A percentile compares a stretch with the other conserved stretches of the same genome.
These are phyloP conservation scores for Sterrhoptilus dennistouni DNA, from an alignment of 2,113 vertebrate species.

Conservation along the genomic window DNA sequence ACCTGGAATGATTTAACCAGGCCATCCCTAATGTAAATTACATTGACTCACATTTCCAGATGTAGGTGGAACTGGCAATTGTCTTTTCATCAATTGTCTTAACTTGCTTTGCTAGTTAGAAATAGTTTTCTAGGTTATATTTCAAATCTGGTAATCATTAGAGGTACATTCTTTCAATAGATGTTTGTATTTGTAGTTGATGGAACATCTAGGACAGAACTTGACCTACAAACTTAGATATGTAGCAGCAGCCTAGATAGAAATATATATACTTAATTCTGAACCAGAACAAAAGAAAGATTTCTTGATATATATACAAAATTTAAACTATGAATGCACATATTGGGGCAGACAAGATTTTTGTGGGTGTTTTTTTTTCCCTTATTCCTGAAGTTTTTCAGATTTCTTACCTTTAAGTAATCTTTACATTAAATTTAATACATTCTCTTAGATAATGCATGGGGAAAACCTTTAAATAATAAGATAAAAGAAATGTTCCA, in stretches of 20 bases:
- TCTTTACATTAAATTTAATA: neutral
- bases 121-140: slow-evolving; percentile 49
- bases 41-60: slow-evolving; percentile 33
- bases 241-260: neutral
- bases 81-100: slow-evolving; percentile 45
- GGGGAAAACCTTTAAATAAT: fast-evolving
- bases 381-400: neutral
- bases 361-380: neutral
- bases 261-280: neutral
- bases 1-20: slow-evolving; percentile 30
- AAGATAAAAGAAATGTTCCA: neutral
- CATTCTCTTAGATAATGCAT: neutral
- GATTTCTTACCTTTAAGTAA: neutral
- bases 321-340: neutral
- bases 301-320: neutral
- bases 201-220: slow-evolving; percentile 26
- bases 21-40: slow-evolving; percentile 9
- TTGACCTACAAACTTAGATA: slow-evolving; percentile 23
- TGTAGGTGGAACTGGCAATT: slow-evolving; percentile 31
- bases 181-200: slow-evolving; percentile 17
- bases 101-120: slow-evolving; percentile 57
- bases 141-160: slow-evolving; percentile 24
- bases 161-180: slow-evolving; percentile 29
- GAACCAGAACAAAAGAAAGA: neutral
- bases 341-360: neutral